Percentiles rank a stretch among this genome's conserved stretches.
These are phyloP conservation scores for Wasmannia auropunctata DNA, from an alignment of 1,140 invertebrate species.

Conservation along the genomic window DNA sequence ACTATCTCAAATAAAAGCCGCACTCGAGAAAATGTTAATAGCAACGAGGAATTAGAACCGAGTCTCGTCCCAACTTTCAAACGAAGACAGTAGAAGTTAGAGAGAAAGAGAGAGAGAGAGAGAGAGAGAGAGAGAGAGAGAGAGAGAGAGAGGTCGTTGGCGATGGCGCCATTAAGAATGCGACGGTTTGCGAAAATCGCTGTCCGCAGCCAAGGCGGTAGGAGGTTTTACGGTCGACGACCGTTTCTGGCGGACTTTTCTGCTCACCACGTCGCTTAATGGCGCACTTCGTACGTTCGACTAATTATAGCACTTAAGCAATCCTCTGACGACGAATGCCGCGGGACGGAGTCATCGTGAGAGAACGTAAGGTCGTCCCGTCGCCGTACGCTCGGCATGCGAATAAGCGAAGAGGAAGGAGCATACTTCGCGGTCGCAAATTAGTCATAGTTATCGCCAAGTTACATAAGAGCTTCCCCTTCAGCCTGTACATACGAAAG, in stretches of 20 bases:
- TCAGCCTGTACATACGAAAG: not conserved
- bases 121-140: too few relatives aligned
- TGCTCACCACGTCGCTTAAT: not conserved
- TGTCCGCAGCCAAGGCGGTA: not conserved
- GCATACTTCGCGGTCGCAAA: not conserved
- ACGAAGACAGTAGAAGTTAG: too few relatives aligned
- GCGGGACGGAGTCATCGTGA: conserved; percentile 60
- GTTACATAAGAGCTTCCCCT: not conserved
- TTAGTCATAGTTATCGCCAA: not conserved
- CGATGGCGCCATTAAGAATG: conserved; percentile 21
- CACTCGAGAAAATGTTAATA: not conserved
- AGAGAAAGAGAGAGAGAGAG: too few relatives aligned
- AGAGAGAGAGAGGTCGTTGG: too few relatives aligned
- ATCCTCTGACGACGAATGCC: conserved; percentile 55
- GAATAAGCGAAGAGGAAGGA: conserved; percentile 2
- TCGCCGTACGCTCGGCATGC: conserved; percentile 11
- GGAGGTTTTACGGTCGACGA: conserved; percentile 29
- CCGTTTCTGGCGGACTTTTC: conserved; percentile 18
- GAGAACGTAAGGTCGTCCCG: conserved; percentile 25
- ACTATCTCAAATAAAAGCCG: not conserved
- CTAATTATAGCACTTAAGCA: conserved; percentile 75
- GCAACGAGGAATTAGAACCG: not conserved
- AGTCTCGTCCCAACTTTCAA: not conserved
- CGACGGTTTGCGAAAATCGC: conserved; percentile 42
- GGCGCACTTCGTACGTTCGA: conserved; percentile 43